Conservation (phyloP, 2,113 vertebrate genomes). For the Orthonyx spaldingii region DNA sequence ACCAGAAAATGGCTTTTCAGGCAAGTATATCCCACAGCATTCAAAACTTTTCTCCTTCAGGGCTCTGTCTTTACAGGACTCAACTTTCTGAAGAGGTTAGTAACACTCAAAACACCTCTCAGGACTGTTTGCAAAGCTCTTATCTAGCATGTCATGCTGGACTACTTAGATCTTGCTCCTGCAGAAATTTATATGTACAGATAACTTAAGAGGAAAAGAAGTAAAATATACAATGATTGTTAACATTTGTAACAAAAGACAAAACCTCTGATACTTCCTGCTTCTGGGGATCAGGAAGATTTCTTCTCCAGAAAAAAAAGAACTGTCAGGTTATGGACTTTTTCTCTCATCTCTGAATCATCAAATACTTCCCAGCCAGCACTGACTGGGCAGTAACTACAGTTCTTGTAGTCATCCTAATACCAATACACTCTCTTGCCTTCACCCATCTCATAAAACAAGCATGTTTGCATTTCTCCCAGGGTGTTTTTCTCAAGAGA, state of each 20-base stretch:
- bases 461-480: not conserved
- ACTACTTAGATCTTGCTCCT: not conserved
- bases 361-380: not conserved
- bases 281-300: not conserved
- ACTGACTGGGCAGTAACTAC: not conserved
- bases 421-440: not conserved
- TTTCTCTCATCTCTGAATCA: not conserved
- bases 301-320: not conserved
- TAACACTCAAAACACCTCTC: not conserved
- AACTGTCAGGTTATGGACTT: not conserved
- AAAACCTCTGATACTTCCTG: not conserved
- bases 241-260: not conserved
- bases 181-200: not conserved
- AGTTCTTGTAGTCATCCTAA: not conserved
- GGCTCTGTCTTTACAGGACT: not conserved
- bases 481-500: not conserved
- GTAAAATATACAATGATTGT: not conserved
- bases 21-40: not conserved
- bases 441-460: not conserved
- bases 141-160: not conserved
- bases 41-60: not conserved
- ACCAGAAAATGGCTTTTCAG: not conserved
- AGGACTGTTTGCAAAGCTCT: constrained; percentile 10
- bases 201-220: not conserved
- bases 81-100: not conserved